Conservation (phyloP, 2,797 vertebrate species). For the Phataginus tetradactyla region DNA sequence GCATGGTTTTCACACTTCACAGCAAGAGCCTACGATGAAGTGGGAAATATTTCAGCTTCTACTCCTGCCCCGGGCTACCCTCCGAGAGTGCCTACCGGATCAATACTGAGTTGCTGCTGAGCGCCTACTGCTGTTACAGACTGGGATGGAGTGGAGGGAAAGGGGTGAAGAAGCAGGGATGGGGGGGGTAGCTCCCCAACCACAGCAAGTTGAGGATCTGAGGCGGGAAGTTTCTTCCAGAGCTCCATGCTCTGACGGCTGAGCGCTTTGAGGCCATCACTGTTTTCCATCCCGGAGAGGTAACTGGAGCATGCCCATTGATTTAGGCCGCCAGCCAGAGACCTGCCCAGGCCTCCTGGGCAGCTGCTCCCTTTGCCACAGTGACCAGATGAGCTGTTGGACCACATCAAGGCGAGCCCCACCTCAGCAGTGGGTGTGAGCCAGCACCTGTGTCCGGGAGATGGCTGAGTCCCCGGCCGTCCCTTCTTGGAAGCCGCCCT, state of each 20-base stretch:
- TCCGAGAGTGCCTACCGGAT: not conserved
- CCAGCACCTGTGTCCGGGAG: not conserved
- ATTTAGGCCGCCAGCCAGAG: not conserved
- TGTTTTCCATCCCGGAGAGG: not conserved
- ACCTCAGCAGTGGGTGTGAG: not conserved
- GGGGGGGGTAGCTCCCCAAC: not conserved
- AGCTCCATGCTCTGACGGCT: not conserved
- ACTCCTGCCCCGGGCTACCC: not conserved
- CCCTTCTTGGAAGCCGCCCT: not conserved
- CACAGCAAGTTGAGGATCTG: not conserved
- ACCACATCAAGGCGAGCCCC: not conserved
- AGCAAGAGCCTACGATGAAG: not conserved
- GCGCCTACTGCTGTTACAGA: not conserved
- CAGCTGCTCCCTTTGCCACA: slow-evolving; percentile 62
- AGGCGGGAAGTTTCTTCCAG: not conserved
- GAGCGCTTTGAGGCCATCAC: not conserved
- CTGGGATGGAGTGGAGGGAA: not conserved
- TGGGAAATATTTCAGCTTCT: not conserved
- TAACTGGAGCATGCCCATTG: not conserved
- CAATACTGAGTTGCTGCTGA: not conserved
- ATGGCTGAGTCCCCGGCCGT: not conserved
- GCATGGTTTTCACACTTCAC: not conserved
- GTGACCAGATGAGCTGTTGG: slow-evolving; percentile 43
- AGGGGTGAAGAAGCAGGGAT: not conserved
- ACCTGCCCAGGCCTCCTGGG: not conserved